Base-by-base conservation (phyloP, 2,888 invertebrate species). In the Darwinula stevensoni region DNA sequence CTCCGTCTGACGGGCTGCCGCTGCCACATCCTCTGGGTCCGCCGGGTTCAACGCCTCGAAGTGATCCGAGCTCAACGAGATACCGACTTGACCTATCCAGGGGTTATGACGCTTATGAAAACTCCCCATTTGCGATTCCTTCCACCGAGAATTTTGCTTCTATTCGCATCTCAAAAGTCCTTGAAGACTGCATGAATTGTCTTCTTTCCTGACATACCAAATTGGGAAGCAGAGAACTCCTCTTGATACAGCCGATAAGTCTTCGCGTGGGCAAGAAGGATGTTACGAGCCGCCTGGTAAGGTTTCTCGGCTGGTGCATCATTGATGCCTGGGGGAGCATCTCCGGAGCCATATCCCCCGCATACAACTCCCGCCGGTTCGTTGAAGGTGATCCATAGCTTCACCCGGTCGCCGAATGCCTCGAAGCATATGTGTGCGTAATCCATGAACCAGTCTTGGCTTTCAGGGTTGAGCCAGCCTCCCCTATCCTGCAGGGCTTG, bases 381-480 rank as follows among this genome's bases (percentile, higher is more conserved):
- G 45, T 74, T 74, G 39, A 74, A 61, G 1, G 74, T 74, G 9
- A 69, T 61, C 73, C 74, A 74, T 26, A 55, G 54, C 44, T 65
- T 62, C 2, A 49, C 52, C 41, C 45, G 41, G 35, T 50, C 47
- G 26, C 53, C 52, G 37, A 49, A 50, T 13, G 42, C 39, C 29
- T 41, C 34, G 34, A 47, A 55, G 36, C 49, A 49, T 9, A 50
- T 35, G 14, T 40, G 37, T 3, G 51, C 48, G 37, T 52, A 54
- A 29, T 52, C 45, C n/a, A 40, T 42, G 38, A 50, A 55, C 35
- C 45, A 42, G n/a, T 44, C 41, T 3, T 45, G 44, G 14, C 43
- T 42, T 13, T 41, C 35, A 4, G 43, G 40, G 33, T 49, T 49
- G 29, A 45, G 38, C 49, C 50, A 54, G n/a, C 53, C 53, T 3